Evolutionary conservation across 2,888 invertebrate genomes (phyloP).

Genomic region (Cheilosia grossa): DNA sequence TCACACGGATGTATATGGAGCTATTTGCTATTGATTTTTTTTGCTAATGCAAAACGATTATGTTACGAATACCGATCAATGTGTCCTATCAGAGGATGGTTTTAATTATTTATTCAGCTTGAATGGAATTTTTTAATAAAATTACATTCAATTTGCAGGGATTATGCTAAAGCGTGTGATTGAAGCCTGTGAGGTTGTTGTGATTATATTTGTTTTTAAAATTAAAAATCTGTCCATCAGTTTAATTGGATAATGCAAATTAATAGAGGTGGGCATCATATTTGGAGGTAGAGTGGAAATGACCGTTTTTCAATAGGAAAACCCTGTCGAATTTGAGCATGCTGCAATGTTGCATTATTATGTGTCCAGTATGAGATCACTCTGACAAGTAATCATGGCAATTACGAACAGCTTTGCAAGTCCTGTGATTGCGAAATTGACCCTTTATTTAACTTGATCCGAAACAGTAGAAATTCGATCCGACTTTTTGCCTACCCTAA

Average conservation of each 20-base stretch:
- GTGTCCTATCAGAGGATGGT: neutral
- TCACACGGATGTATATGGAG: neutral
- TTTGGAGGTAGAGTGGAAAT: too few species aligned
- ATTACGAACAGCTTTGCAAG: too few species aligned
- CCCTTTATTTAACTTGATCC: too few species aligned
- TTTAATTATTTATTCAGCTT: slow-evolving; percentile 36
- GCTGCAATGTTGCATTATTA: too few species aligned
- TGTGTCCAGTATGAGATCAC: too few species aligned
- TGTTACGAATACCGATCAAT: neutral
- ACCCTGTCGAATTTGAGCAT: too few species aligned
- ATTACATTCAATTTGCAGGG: slow-evolving; percentile 30
- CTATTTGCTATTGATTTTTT: neutral
- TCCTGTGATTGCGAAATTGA: too few species aligned
- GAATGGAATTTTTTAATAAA: slow-evolving; percentile 47
- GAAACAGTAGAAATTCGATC: too few species aligned
- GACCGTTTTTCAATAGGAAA: too few species aligned
- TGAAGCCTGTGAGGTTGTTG: neutral
- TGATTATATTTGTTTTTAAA: neutral
- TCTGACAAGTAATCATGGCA: too few species aligned
- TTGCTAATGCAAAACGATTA: slow-evolving; percentile 1
- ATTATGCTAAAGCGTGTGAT: slow-evolving; percentile 31
- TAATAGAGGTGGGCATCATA: too few species aligned
- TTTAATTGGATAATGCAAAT: neutral
- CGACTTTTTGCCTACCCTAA: too few species aligned
- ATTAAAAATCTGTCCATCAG: neutral